These are phyloP conservation scores for Drosophila novamexicana DNA, from an alignment of 1,140 invertebrate genomes.

Conservation along the genomic window DNA sequence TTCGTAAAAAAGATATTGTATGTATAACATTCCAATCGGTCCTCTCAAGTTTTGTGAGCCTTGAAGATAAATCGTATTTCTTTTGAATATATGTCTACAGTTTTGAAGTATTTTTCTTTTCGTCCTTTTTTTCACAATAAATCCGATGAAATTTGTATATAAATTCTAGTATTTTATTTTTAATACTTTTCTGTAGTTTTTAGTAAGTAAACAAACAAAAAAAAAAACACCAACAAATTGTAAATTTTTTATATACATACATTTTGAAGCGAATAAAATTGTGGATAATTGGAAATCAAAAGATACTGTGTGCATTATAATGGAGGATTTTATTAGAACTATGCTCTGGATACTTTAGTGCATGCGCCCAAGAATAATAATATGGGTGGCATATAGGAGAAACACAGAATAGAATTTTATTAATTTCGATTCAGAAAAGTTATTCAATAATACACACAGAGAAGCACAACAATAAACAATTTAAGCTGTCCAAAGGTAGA, in stretches of 20 bases:
- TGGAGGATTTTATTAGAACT: too few species aligned
- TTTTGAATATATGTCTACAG: constrained; percentile 55
- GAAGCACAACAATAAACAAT: background rate
- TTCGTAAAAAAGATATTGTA: constrained; percentile 40
- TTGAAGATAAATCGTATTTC: constrained; percentile 21
- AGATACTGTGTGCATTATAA: background rate
- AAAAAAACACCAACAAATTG: constrained; percentile 57
- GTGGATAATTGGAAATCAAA: constrained; percentile 73
- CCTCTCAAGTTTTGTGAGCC: constrained; percentile 25
- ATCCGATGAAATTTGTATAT: constrained; percentile 78
- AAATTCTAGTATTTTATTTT: constrained; percentile 80
- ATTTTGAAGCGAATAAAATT: constrained; percentile 81
- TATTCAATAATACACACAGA: background rate
- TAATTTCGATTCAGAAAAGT: background rate
- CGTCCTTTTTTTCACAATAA: constrained; percentile 54
- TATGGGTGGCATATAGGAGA: background rate
- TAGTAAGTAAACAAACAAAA: constrained; percentile 72
- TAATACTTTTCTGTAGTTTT: constrained; percentile 61
- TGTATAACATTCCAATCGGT: constrained; percentile 52
- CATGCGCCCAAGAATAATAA: background rate
- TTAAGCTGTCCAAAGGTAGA: constrained; percentile 2
- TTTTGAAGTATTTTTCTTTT: constrained; percentile 48
- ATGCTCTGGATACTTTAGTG: background rate
- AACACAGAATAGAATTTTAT: background rate
- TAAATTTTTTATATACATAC: constrained; percentile 70